A percentile compares a stretch with the other conserved stretches of the same genome.
Evolutionary conservation across 2,797 vertebrate genomes (phyloP).

Genomic region (Myotis daubentonii): DNA sequence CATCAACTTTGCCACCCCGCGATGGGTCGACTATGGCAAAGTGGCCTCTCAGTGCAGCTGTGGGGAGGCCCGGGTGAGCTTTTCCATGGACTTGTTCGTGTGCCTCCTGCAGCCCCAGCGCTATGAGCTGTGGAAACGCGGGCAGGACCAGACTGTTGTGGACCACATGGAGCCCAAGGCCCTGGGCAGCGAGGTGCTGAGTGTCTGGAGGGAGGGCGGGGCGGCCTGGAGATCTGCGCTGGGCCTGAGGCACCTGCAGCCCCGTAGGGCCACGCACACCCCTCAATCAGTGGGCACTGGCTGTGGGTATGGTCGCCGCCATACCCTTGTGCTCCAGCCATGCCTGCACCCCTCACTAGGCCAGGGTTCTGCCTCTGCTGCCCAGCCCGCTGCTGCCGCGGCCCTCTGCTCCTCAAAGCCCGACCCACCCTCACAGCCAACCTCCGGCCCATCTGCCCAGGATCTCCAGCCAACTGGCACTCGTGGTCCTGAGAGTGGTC

Average conservation of each 20-base stretch:
- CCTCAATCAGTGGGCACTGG: rapidly evolving
- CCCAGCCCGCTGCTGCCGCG: rapidly evolving
- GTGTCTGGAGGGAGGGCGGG: no score
- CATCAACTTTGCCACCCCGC: conserved; percentile 68
- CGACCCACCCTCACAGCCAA: rapidly evolving
- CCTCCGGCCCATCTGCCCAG: rapidly evolving
- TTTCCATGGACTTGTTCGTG: conserved; percentile 70
- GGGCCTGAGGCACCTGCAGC: neutral
- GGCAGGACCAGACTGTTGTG: neutral
- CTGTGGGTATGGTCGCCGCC: no score
- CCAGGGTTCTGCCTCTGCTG: rapidly evolving
- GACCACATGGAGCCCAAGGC: conserved; percentile 39
- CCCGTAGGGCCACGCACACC: rapidly evolving
- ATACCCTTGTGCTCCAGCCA: rapidly evolving
- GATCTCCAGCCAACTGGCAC: neutral
- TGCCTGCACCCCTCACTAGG: neutral
- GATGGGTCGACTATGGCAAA: conserved; percentile 64
- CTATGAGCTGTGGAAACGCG: conserved; percentile 44
- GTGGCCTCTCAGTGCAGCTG: conserved; percentile 56
- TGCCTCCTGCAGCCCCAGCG: conserved; percentile 65
- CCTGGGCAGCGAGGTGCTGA: no score
- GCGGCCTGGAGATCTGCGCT: no score
- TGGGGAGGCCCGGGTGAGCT: conserved; percentile 58
- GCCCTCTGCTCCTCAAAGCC: rapidly evolving
- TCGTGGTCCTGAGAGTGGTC: conserved; percentile 15